Evolutionary conservation across 2,888 invertebrate genomes (phyloP), one percentile per base, ranked within the genome.

Genomic region (Amiota mariae): DNA sequence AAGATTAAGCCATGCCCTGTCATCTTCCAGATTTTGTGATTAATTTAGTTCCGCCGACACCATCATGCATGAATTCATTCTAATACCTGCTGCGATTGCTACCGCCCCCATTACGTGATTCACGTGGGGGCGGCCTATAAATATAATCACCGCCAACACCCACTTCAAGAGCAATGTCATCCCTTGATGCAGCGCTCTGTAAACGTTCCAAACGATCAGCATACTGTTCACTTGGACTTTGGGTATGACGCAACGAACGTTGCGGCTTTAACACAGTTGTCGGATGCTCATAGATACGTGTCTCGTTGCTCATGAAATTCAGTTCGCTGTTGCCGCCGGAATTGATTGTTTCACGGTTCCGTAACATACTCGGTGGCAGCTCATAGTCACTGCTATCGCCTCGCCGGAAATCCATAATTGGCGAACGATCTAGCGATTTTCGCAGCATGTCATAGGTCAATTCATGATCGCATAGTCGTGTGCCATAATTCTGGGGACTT

Each of bases 401-500:
- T 13, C 87, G 80, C 1, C 88, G 79, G 71, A 90, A 90, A 71
- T 89, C 89, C 89, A 90, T 90, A 9, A 72, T 67, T 46, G 88
- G 88, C 75, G 88, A 88, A 57, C 88, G 83, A 76, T 87, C 85
- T 51, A 89, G 82, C 0, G 89, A 88, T 75, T 88, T 86, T 9
- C 90, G 85, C 8, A 88, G 76, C 82, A 89, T 87, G 70, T 90
- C 90, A 76, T 89, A 90, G 49, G 90, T 88, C 11, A 90, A 79
- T 74, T 90, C 90, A 73, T 90, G 90, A 77, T 90, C 90, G 74
- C 90, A 90, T 3, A 90, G 79, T 0, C 90, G 85, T 0, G 88
- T 90, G 20, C 90, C 90, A 72, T 90, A 90, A 77, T 87, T 88
- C 73, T 88, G 89, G 4, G 90, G 90, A 72, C 90, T 90, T 66